A percentile compares a stretch with the other conserved stretches of the same genome.
phyloP scores from a whole-genome alignment of 2,113 vertebrate species.

The Tachycineta bicolor region DNA sequence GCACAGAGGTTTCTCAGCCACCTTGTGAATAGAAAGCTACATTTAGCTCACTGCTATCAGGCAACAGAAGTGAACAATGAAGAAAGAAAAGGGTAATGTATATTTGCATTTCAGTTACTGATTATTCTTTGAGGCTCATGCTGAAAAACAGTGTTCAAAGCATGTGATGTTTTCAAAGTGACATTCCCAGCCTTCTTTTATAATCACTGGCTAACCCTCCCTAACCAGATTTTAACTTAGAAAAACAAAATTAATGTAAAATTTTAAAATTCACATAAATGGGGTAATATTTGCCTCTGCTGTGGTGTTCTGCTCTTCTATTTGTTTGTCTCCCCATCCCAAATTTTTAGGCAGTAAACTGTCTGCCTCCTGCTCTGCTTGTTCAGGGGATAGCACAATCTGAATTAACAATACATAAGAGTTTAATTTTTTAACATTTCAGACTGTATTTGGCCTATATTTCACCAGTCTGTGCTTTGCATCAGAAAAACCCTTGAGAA shows the following conservation, averaged over 20 bases:
- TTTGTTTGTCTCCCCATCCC: not conserved
- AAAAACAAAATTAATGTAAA: not conserved
- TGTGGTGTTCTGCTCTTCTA: not conserved
- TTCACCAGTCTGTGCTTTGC: not conserved
- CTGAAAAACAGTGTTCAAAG: not conserved
- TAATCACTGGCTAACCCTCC: not conserved
- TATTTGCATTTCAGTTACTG: not conserved
- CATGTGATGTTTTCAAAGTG: not conserved
- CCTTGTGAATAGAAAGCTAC: not conserved
- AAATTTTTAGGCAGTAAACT: not conserved
- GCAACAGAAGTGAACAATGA: not conserved
- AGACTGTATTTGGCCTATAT: not conserved
- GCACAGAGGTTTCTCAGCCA: not conserved
- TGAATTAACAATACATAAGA: not conserved
- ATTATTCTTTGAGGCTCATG: not conserved
- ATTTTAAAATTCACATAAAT: not conserved
- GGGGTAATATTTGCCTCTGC: not conserved
- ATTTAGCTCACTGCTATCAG: not conserved
- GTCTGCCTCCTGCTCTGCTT: not conserved
- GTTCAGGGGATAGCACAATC: not conserved
- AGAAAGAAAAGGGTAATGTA: not conserved
- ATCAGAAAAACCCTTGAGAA: not conserved
- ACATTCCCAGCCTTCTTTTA: not conserved
- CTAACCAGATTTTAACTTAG: not conserved
- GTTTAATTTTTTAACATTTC: not conserved